A percentile compares a stretch with the other conserved stretches of the same genome.
Conservation (phyloP, 1,140 invertebrate species). For the Nasonia vitripennis region DNA sequence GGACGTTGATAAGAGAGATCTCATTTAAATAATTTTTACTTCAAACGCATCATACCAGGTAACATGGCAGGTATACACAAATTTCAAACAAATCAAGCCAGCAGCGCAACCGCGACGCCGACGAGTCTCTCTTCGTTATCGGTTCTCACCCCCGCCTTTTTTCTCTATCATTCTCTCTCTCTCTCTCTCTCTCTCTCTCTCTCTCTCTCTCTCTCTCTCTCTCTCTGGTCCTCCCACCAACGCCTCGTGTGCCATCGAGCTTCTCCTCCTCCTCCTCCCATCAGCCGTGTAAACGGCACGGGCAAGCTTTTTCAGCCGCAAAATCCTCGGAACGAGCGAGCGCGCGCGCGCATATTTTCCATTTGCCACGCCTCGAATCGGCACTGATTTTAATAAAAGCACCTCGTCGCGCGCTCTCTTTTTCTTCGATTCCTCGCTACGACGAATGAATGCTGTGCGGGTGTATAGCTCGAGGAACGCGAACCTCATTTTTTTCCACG, state of each 20-base stretch:
- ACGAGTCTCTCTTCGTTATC: slow-evolving; percentile 58
- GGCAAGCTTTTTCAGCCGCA: slow-evolving; percentile 54
- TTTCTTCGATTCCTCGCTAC: slow-evolving; percentile 2
- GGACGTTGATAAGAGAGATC: no score
- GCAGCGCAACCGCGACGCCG: not conserved
- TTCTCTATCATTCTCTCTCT: slow-evolving; percentile 1
- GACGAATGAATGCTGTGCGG: not conserved
- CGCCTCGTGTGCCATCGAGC: not conserved
- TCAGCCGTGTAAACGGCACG: slow-evolving; percentile 31
- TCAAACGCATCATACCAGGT: no score
- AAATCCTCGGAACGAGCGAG: slow-evolving; percentile 62
- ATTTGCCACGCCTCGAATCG: slow-evolving; percentile 60
- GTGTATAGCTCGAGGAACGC: not conserved
- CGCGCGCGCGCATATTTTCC: slow-evolving; percentile 49
- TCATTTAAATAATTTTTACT: no score
- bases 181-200: slow-evolving; percentile 5
- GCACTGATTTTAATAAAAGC: slow-evolving; percentile 66
- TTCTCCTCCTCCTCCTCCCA: not conserved
- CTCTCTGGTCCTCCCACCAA: not conserved
- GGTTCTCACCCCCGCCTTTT: slow-evolving; percentile 56
- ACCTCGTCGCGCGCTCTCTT: not conserved
- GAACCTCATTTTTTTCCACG: not conserved
- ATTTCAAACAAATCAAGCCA: not conserved
- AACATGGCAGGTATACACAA: not conserved
- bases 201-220: slow-evolving; percentile 1